Base-by-base conservation (phyloP, 2,113 vertebrate genomes). In the Ophiodon elongatus region DNA sequence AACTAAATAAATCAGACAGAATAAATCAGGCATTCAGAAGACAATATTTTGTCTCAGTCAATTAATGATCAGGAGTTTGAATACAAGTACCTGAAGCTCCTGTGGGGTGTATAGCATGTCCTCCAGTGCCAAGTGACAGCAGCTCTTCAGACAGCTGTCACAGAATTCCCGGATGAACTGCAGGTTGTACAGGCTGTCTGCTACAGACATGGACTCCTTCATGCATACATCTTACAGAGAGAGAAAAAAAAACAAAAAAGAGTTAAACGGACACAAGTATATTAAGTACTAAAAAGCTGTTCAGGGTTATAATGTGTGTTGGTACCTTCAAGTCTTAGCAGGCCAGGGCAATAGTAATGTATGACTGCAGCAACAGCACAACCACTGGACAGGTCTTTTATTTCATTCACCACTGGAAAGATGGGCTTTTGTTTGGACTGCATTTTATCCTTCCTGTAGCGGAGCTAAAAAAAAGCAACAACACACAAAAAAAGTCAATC, bases 121-220 rank as follows among this genome's bases (percentile, higher is more conserved):
- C 89, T 98, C 97, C 10, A 98, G 85, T 35, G 95, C 86, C 43
- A 98, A 92, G 8, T 95, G 96, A 87, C 97, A 98, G 92, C 96
- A 96, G 7, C 94, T 93, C 59, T 96, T 96, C 54, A 98, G 91
- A 89, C 95, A 96, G 73, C 96, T 96, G 65, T 96, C 95, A 50
- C 96, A 97, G 91, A 98, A 98, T 39, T 97, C 97, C 25, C 92
- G 94, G 72, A 98, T 96, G 52, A 98, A 94, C 91, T 97, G 97
- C 39, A 98, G 91, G 92, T 98, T 98, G 89, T 97, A 97, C 21
- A 97, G 90, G 90, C 95, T 96, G 92, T 98, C 97, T 2, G 96
- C 94, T 83, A 94, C 94, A 0, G 97, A 96, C 96, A 97, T 97
- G 75, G 96, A 94, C 76, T 98, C 97, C 95, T 98, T 98, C 95